A percentile compares a stretch with the other conserved stretches of the same genome.
phyloP scores from a whole-genome alignment of 2,888 invertebrate species.

The Ligdia adustata region DNA sequence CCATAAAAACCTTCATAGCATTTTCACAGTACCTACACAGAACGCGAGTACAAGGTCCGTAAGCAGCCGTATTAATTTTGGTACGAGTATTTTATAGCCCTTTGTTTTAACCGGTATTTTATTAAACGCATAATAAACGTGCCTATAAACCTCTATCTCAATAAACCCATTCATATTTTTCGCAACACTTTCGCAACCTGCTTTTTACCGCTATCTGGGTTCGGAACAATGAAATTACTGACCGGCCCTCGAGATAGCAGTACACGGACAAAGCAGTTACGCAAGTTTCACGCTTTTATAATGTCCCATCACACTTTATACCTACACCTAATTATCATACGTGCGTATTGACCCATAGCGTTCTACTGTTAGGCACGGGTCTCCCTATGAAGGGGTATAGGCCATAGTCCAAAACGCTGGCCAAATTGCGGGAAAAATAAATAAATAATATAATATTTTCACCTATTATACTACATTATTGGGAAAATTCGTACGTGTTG shows the following conservation, averaged over 20 bases:
- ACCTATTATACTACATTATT: no score
- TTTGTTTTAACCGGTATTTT: constrained; percentile 26
- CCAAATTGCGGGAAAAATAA: no score
- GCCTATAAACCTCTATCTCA: constrained; percentile 23
- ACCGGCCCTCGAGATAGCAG: constrained; percentile 49
- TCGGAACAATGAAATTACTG: constrained; percentile 74
- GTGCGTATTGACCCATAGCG: no score
- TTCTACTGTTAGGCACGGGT: no score
- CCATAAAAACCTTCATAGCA: not conserved
- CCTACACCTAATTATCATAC: no score
- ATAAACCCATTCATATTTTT: constrained; percentile 35
- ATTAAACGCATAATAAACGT: constrained; percentile 26
- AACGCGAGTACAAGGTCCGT: not conserved
- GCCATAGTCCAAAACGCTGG: no score
- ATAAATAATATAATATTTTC: no score
- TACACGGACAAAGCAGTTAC: not conserved
- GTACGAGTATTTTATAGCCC: constrained; percentile 19
- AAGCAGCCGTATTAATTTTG: constrained; percentile 10
- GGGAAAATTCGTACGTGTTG: no score
- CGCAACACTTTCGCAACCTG: constrained; percentile 35
- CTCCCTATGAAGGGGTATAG: no score
- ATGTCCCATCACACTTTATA: no score
- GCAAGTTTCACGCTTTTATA: no score
- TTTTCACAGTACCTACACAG: not conserved
- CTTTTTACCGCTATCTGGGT: constrained; percentile 37